A percentile compares a stretch with the other conserved stretches of the same genome.
phyloP scores from a whole-genome alignment of 1,140 invertebrate genomes.

The Formica exsecta region DNA sequence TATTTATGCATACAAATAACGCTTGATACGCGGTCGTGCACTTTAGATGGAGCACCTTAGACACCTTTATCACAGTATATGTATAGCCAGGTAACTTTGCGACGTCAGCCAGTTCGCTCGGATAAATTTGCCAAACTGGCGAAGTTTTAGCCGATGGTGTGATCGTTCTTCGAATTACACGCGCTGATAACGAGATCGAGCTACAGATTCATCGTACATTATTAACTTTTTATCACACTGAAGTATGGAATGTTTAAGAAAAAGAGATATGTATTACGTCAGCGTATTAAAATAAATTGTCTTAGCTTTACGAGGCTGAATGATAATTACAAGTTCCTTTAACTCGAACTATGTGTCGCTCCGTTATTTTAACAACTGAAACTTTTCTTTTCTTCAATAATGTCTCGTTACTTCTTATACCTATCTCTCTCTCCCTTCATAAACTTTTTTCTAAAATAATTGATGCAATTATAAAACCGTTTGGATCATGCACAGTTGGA shows the following conservation, averaged over 20 bases:
- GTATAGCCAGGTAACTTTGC: neutral
- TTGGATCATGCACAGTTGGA: neutral
- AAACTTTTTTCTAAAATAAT: neutral
- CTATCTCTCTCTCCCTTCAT: neutral
- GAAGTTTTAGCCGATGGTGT: neutral
- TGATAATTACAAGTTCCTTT: neutral
- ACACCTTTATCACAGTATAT: neutral
- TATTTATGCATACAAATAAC: constrained; percentile 13
- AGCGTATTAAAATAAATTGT: constrained; percentile 8
- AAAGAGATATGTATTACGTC: neutral
- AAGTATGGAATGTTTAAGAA: constrained; percentile 20
- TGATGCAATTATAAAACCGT: too few species aligned
- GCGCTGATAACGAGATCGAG: constrained; percentile 20
- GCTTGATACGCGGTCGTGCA: neutral
- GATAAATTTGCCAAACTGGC: constrained; percentile 12
- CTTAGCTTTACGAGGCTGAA: neutral
- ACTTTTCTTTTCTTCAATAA: neutral
- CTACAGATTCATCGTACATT: constrained; percentile 5
- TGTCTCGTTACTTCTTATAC: neutral
- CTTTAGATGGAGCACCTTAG: neutral
- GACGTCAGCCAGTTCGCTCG: neutral
- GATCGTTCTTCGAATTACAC: constrained; percentile 26
- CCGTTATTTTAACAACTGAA: neutral
- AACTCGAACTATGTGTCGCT: neutral
- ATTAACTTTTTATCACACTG: constrained; percentile 35